phyloP scores from a whole-genome alignment of 2,113 vertebrate genomes.

The Steatornis caripensis region DNA sequence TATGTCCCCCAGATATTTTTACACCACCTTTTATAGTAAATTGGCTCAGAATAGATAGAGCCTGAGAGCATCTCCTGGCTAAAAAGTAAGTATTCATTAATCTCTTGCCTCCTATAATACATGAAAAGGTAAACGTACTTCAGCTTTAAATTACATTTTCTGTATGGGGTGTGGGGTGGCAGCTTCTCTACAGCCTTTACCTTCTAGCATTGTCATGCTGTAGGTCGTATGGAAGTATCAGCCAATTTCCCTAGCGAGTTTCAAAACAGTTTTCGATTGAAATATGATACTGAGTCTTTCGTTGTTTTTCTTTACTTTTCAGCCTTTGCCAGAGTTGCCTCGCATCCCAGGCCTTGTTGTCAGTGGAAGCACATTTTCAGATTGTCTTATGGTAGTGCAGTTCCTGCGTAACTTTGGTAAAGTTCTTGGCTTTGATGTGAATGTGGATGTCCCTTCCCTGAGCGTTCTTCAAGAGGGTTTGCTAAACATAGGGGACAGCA shows the following conservation, averaged over 20 bases:
- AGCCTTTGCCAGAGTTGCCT: constrained; percentile 88
- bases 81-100: background rate
- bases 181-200: background rate
- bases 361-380: constrained; percentile 83
- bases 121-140: background rate
- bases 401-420: constrained; percentile 93
- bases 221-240: background rate
- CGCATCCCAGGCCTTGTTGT: constrained; percentile 88
- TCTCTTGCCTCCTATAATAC: background rate
- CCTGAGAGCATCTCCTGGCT: background rate
- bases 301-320: background rate
- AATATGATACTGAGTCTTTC: background rate
- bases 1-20: background rate
- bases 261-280: background rate
- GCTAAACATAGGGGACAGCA: constrained; percentile 83
- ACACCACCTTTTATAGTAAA: background rate
- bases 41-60: background rate
- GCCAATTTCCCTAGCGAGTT: background rate
- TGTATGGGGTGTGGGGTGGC: background rate
- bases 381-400: constrained; percentile 93
- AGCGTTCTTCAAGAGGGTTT: constrained; percentile 88
- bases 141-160: background rate
- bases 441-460: constrained; percentile 79
- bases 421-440: constrained; percentile 86
- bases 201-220: background rate